phyloP scores from a whole-genome alignment of 2,113 vertebrate genomes.

The Malurus melanocephalus region DNA sequence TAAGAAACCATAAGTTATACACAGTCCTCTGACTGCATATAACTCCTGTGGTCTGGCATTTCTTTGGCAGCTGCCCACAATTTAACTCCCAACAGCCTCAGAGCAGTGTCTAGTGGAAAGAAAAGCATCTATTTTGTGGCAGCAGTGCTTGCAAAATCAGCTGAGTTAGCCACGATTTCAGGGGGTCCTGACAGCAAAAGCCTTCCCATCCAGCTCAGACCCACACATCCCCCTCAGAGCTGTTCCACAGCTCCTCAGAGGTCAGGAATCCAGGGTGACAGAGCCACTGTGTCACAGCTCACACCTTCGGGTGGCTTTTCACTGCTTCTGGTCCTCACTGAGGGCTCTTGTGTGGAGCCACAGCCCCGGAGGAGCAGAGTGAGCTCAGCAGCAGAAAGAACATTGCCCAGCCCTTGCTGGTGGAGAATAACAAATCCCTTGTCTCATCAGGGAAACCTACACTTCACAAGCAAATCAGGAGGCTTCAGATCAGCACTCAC shows the following conservation, averaged over 20 bases:
- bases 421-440: not conserved
- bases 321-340: not conserved
- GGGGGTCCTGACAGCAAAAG: not conserved
- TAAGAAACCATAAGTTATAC: not conserved
- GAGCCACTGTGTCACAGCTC: not conserved
- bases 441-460: not conserved
- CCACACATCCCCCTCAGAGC: not conserved
- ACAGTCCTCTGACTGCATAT: not conserved
- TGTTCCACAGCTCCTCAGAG: not conserved
- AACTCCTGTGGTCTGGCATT: not conserved
- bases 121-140: not conserved
- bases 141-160: not conserved
- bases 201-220: not conserved
- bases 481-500: not conserved
- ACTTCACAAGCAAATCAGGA: not conserved
- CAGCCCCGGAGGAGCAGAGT: not conserved
- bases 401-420: not conserved
- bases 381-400: not conserved
- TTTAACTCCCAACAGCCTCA: not conserved
- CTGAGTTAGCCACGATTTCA: not conserved
- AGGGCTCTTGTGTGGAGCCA: not conserved
- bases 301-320: fast-evolving
- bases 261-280: not conserved
- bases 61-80: not conserved
- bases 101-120: not conserved